Base-by-base conservation (phyloP, 2,797 vertebrate species). In the Tolypeutes matacus region DNA sequence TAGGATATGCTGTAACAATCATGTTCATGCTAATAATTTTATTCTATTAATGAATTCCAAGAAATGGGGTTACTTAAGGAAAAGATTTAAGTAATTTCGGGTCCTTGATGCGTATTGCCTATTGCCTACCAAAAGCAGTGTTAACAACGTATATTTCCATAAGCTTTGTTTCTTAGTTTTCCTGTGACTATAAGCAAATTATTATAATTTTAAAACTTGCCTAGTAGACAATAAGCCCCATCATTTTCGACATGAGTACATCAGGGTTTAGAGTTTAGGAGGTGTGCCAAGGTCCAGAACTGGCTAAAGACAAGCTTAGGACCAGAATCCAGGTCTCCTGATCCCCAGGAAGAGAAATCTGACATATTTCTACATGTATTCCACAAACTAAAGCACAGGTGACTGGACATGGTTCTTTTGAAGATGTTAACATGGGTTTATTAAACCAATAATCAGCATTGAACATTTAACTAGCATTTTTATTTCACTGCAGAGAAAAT, bases 111-210 rank as follows among this genome's bases (percentile, higher is more conserved):
- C 31, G 39, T n/a, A 15, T 3, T 9, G 11, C 29, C 34, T 5
- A 0, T n/a, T 46, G 17, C 75, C 31, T 25, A 8, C 64, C 21
- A 14, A 2, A 51, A 46, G 21, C 6, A 7, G 12, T 5, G 29
- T 17, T 4, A 11, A 56, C 20, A 1, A 7, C 10, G 14, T 6
- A 0, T 42, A 0, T 49, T 20, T 2, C 18, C 31, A 0, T 56
- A 8, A 27, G 25, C 34, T 5, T 0, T 0, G 5, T 34, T 17
- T 77, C 7, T 46, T 31, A 0, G 31, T 62, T 36, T 69, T 78
- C 62, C 53, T n/a, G 7, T 18, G 42, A 51, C 31, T 58, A 0
- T 25, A 27, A 46, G 60, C 39, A 56, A 17, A 11, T 69, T 69
- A 34, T 39, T 64, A 46, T 34, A 10, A 21, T 42, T 78, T 29